phyloP scores from a whole-genome alignment of 2,888 invertebrate genomes.

The Mechanitis messenoides region DNA sequence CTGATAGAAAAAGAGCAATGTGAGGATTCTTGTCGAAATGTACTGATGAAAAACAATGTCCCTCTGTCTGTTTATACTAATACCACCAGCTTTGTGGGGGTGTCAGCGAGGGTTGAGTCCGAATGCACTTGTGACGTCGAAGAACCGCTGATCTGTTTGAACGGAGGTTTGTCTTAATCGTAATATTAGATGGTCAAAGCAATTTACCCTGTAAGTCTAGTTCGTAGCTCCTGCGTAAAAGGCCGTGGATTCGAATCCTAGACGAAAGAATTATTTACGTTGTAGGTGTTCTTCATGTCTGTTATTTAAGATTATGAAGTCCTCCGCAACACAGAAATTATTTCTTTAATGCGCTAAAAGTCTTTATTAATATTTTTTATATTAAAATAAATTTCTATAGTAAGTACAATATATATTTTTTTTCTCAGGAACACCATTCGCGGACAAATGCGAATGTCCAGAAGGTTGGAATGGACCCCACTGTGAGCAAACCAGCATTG shows the following conservation, averaged over 20 bases:
- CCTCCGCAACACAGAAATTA: too few relatives aligned
- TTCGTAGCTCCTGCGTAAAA: too few relatives aligned
- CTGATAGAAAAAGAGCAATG: slow-evolving; percentile 84
- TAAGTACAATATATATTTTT: neutral
- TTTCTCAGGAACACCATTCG: slow-evolving; percentile 71
- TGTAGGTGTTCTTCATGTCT: too few relatives aligned
- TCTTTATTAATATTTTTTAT: too few relatives aligned
- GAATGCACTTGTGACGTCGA: slow-evolving; percentile 82
- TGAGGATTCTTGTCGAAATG: slow-evolving; percentile 87
- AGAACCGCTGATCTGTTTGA: slow-evolving; percentile 80
- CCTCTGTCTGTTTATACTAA: slow-evolving; percentile 94
- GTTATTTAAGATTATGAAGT: too few relatives aligned
- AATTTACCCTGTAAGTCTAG: neutral
- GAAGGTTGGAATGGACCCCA: slow-evolving; percentile 88
- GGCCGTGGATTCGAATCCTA: too few relatives aligned
- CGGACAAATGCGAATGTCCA: slow-evolving; percentile 87
- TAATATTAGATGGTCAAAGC: slow-evolving; percentile 30
- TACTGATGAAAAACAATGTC: slow-evolving; percentile 82
- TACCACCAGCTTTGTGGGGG: slow-evolving; percentile 94
- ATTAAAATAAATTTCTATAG: too few relatives aligned
- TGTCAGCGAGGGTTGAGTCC: slow-evolving; percentile 88
- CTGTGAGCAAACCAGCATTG: slow-evolving; percentile 92
- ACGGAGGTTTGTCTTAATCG: slow-evolving; percentile 79
- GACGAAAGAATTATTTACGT: too few relatives aligned
- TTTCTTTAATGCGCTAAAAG: too few relatives aligned